Conservation (phyloP, 2,113 vertebrate species). For the Capricornis sumatraensis region DNA sequence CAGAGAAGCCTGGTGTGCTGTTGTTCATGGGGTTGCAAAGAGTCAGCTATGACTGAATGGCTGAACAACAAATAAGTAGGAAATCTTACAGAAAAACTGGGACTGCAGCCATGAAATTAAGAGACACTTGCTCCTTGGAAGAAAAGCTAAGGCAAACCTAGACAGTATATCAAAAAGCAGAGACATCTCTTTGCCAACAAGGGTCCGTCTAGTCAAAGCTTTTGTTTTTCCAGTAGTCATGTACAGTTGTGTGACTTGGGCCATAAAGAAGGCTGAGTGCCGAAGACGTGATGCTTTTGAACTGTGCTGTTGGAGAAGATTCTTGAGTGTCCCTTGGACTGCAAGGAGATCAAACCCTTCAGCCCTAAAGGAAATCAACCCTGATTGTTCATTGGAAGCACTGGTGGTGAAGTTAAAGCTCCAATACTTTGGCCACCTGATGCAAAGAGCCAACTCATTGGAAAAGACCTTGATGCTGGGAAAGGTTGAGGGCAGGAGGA, state of each 20-base stretch:
- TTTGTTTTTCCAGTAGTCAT: background rate
- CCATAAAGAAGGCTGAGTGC: background rate
- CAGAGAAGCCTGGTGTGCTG: background rate
- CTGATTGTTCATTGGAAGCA: background rate
- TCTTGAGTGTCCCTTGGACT: background rate
- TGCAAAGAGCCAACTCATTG: background rate
- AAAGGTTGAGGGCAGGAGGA: background rate
- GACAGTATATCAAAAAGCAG: background rate
- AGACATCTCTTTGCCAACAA: background rate
- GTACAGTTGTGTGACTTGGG: background rate
- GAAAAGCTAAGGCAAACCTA: background rate
- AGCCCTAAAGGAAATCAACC: background rate
- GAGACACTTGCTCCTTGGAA: background rate
- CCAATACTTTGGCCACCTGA: background rate
- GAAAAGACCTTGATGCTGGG: background rate
- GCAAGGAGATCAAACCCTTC: background rate
- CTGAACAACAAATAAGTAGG: background rate
- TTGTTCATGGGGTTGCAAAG: background rate
- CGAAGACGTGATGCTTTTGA: background rate
- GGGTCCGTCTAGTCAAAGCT: background rate
- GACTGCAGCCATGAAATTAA: background rate
- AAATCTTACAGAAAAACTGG: background rate
- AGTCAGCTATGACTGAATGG: background rate
- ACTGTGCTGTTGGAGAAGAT: background rate
- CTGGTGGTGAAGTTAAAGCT: background rate